Percentiles rank a stretch among this genome's conserved stretches.
phyloP scores from a whole-genome alignment of 2,797 vertebrate genomes.

The Fringilla coelebs region DNA sequence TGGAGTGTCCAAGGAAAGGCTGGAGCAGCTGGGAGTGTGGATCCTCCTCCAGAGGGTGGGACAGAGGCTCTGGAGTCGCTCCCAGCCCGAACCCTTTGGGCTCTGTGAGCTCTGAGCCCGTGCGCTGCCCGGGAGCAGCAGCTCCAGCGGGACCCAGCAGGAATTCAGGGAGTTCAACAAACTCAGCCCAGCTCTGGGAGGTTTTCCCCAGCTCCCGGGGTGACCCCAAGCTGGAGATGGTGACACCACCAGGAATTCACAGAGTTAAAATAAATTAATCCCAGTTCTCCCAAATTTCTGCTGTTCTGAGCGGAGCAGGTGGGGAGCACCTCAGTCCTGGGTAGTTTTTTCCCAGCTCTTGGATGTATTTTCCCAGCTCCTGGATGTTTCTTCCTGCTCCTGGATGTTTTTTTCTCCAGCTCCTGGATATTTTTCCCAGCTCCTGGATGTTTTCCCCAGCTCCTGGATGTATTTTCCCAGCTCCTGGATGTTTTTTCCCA shows the following conservation, averaged over 20 bases:
- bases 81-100: neutral
- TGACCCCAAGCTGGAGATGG: neutral
- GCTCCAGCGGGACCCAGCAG: too few relatives aligned
- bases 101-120: fast-evolving
- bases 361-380: too few relatives aligned
- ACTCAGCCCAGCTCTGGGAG: neutral
- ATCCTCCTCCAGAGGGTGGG: neutral
- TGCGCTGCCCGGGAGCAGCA: neutral
- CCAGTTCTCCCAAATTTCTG: neutral
- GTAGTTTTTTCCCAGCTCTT: neutral
- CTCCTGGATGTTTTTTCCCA: too few relatives aligned
- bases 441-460: too few relatives aligned
- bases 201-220: too few relatives aligned
- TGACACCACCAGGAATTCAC: neutral
- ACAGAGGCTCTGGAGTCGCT: neutral
- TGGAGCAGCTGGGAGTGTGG: neutral
- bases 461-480: too few relatives aligned
- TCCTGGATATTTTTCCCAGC: too few relatives aligned
- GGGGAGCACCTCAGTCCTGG: too few relatives aligned
- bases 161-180: neutral
- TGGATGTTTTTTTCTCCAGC: too few relatives aligned
- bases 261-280: too few relatives aligned
- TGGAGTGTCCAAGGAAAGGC: neutral
- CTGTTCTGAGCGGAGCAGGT: too few relatives aligned
- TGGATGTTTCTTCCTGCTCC: too few relatives aligned